Conservation (phyloP, 64 coral and sea anemone species). For the Catalaphyllia jardinei region DNA sequence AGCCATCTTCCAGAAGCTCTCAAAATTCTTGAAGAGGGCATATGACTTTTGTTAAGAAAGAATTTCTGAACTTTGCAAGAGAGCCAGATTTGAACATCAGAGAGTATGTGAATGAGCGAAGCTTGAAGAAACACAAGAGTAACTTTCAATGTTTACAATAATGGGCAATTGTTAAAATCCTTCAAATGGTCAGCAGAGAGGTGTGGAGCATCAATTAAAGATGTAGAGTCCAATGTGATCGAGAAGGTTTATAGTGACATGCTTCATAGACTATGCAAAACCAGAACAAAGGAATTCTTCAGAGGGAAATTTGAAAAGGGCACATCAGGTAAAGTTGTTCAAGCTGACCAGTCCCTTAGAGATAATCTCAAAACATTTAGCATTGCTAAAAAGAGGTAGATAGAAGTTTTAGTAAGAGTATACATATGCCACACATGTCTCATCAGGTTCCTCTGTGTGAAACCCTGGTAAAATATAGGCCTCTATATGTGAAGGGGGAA, state of each 20-base stretch:
- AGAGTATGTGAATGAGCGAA: conserved; percentile 17
- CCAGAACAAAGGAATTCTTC: conserved; percentile 21
- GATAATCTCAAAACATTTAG: conserved; percentile 33
- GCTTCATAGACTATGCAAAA: not conserved
- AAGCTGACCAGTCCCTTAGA: conserved; percentile 8
- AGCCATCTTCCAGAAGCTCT: not conserved
- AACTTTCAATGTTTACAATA: conserved; percentile 26
- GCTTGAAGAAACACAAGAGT: conserved; percentile 21
- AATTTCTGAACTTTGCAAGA: not conserved
- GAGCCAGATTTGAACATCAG: not conserved
- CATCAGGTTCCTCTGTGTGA: too few species aligned
- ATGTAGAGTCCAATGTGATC: not conserved
- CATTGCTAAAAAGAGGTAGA: conserved; percentile 10
- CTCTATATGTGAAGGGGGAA: too few species aligned
- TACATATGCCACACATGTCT: too few species aligned
- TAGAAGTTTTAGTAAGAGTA: too few species aligned
- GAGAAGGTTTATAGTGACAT: not conserved
- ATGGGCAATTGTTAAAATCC: not conserved
- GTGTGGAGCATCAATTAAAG: not conserved
- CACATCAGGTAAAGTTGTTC: conserved; percentile 19
- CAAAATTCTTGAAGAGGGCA: conserved; percentile 13
- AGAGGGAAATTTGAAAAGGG: conserved; percentile 2
- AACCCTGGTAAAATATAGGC: too few species aligned
- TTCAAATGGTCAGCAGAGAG: conserved; percentile 17
- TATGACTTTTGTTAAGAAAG: conserved; percentile 5